phyloP scores from a whole-genome alignment of 2,888 invertebrate species.

The Pimpla rufipes region DNA sequence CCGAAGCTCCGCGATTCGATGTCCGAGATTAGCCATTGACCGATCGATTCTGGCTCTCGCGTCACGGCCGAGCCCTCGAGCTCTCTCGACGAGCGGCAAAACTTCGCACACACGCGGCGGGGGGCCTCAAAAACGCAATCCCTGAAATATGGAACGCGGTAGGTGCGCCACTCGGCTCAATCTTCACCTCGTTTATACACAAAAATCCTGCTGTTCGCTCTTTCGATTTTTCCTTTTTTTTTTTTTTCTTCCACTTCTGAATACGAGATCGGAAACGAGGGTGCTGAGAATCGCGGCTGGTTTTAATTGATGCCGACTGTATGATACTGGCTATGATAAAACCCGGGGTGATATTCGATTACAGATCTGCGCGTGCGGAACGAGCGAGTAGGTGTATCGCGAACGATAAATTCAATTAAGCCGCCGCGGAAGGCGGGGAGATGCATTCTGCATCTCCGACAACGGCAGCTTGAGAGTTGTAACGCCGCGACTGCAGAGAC shows the following conservation, averaged over 20 bases:
- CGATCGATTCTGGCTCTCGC: slow-evolving; percentile 6
- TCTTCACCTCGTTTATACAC: slow-evolving; percentile 9
- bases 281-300: not conserved
- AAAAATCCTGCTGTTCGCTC: not conserved
- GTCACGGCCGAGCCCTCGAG: not conserved
- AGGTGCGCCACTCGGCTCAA: slow-evolving; percentile 8
- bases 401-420: slow-evolving; percentile 62
- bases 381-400: slow-evolving; percentile 12
- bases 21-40: not conserved
- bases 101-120: not conserved
- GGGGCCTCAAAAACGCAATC: slow-evolving; percentile 16
- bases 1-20: not conserved
- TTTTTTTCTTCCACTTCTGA: not conserved
- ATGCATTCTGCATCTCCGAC: slow-evolving; percentile 17
- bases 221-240: not conserved
- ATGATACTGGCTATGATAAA: slow-evolving; percentile 45
- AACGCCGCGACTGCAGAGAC: slow-evolving; percentile 32
- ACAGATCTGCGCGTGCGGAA: slow-evolving; percentile 11
- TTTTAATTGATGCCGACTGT: slow-evolving; percentile 30
- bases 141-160: slow-evolving; percentile 25
- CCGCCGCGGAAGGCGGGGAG: slow-evolving; percentile 14
- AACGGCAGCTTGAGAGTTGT: slow-evolving; percentile 23
- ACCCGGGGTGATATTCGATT: slow-evolving; percentile 42
- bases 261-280: not conserved
- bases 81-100: not conserved